Base-by-base conservation (phyloP, 2,797 vertebrate species). In the Acropternis orthonyx region DNA sequence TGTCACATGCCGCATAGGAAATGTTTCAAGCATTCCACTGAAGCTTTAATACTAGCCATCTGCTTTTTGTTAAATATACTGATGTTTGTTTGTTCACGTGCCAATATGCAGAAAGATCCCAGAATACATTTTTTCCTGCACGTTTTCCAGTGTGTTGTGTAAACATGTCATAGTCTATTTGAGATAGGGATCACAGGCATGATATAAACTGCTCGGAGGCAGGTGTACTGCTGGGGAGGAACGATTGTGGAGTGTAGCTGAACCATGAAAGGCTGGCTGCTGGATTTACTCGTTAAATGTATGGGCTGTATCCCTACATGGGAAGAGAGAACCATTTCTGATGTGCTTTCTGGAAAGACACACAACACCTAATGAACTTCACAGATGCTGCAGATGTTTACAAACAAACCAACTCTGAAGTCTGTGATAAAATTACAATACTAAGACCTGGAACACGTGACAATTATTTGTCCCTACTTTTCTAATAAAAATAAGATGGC, bases 11-110 rank as follows among this genome's bases (percentile, higher is more conserved):
- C 59, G 41, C 6, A 10, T 54, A 76, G 79, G 52, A 83, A 86
- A 39, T 14, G 34, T 65, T 85, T 37, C 52, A 56, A 77, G 54
- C 54, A 12, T 68, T 44, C 52, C 44, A 23, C 13, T 49, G 44
- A 80, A 75, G 32, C 32, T 94, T 88, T 93, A 81, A 59, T 59
- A 59, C 51, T 92, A 82, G 32, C 63, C 65, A 39, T 52, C 54
- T 95, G 77, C 32, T 68, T 88, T 92, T 85, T 94, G 75, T 79
- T 84, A 66, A 73, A 44, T 36, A 43, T 56, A 5, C 39, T 49
- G 54, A 14, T 48, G 73, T 48, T 85, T 84, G 58, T 66, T 86
- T 89, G 48, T 32, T 94, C 63, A 15, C 3, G 5, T 72, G 92
- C 59, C 59, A 52, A 6, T 23, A 52, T 52, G 52, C 41, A 27